phyloP scores from a whole-genome alignment of 2,888 invertebrate species.

The Pachymerium ferrugineum region DNA sequence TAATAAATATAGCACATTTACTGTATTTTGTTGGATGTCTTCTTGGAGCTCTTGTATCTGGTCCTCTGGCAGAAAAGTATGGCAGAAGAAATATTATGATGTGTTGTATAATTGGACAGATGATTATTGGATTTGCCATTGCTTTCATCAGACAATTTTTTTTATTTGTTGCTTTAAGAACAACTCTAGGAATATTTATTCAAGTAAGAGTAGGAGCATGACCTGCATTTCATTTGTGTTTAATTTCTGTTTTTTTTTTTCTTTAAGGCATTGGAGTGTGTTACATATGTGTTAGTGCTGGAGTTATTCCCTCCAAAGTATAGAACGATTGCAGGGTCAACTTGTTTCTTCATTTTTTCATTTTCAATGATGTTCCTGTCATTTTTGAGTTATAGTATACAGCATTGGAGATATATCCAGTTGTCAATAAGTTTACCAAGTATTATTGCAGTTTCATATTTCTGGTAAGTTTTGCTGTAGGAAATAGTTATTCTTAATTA shows the following conservation, averaged over 20 bases:
- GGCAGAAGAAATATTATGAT: constrained; percentile 50
- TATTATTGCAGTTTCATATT: constrained; percentile 48
- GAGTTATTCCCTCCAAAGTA: constrained; percentile 51
- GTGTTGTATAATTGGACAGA: constrained; percentile 49
- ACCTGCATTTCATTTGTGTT: neutral
- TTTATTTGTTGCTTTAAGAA: constrained; percentile 47
- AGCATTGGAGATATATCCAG: constrained; percentile 54
- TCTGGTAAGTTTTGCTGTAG: constrained; percentile 46
- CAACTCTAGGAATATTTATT: constrained; percentile 50
- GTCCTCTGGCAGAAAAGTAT: constrained; percentile 48
- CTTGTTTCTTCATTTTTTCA: constrained; percentile 52
- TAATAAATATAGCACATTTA: constrained; percentile 45
- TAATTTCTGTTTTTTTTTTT: neutral
- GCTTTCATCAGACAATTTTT: constrained; percentile 44
- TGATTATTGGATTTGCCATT: constrained; percentile 42
- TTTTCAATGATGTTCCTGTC: constrained; percentile 50
- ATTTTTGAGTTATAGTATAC: constrained; percentile 49
- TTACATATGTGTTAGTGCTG: constrained; percentile 52
- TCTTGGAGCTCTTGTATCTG: constrained; percentile 49
- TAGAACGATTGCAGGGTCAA: constrained; percentile 51
- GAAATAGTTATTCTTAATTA: too few species aligned
- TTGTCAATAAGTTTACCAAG: constrained; percentile 52
- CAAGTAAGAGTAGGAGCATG: constrained; percentile 43
- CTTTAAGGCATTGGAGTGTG: constrained; percentile 51
- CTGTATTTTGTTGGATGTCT: constrained; percentile 47